Base-by-base conservation (phyloP, 2,888 invertebrate genomes). In the Axea sp. region DNA sequence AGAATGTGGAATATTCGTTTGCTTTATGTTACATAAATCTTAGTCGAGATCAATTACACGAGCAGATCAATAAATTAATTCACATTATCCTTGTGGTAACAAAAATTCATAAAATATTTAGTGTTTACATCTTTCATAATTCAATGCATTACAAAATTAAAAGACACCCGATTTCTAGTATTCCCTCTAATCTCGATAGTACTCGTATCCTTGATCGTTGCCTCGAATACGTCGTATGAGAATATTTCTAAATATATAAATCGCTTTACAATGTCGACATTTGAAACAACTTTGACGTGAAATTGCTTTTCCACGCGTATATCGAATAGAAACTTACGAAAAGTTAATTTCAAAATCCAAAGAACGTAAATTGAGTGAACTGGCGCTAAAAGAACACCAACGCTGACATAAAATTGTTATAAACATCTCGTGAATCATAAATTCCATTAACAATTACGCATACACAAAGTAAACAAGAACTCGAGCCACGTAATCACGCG, bases 191-290 rank as follows among this genome's bases (percentile, higher is more conserved):
- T 47, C 45, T 47, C 41, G 55, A 8, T 41, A 35, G 11, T 33
- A 39, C 39, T 31, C 31, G 39, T 53, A 53, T 51, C 71, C 71
- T 71, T 64, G 71, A 49, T 71, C 71, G 57, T 64, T 55, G 60
- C 37, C 62, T 71, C 57, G 41, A 55, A 64, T 11, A 30, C 64
- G 62, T 24, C 60, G 45, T 8, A 51, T 72, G 57, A 64, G 43
- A 69, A 47, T 43, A 51, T 28, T 43, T 49, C 55, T 57, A 43
- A 49, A 35, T 64, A 69, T 59, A 59, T 35, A 43, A 68, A 67
- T 59, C 24, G 26, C 37, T 3, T n/a, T 30, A 22, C 5, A 33
- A 30, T 37, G 45, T 43, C 30, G 55, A 31, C 43, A 24, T n/a
- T 67, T 33, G 15, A 53, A 64, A 39, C 12, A 33, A 45, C 19